A percentile compares a stretch with the other conserved stretches of the same genome.
phyloP scores from a whole-genome alignment of 1,140 invertebrate genomes.

The Polypedilum pembai region DNA sequence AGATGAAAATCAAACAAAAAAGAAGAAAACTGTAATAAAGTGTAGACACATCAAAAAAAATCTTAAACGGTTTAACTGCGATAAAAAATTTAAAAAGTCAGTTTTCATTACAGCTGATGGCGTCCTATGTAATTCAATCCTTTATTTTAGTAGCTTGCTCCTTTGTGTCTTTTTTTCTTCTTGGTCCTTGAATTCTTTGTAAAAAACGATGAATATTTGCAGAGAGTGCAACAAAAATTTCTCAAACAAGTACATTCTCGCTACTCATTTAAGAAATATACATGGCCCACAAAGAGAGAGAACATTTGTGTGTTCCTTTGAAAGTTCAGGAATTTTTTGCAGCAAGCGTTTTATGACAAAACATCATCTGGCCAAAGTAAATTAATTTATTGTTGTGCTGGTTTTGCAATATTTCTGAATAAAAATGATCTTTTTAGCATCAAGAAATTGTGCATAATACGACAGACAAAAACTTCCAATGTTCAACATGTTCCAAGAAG shows the following conservation, averaged over 20 bases:
- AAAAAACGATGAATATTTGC: conserved; percentile 14
- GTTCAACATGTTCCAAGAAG: background rate
- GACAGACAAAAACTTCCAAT: conserved; percentile 12
- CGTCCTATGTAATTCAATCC: background rate
- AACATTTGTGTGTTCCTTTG: background rate
- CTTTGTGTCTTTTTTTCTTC: conserved; percentile 8
- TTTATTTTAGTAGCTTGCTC: background rate
- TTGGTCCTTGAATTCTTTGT: background rate
- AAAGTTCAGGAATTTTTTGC: background rate
- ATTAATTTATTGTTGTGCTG: background rate
- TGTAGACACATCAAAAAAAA: conserved; percentile 1
- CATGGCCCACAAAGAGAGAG: background rate
- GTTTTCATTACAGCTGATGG: too few species aligned
- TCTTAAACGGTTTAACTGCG: background rate
- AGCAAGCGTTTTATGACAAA: background rate
- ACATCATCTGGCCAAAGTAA: conserved; percentile 10
- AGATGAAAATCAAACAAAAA: background rate
- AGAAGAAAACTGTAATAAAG: conserved; percentile 1
- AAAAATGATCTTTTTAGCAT: background rate
- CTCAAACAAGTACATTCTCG: background rate
- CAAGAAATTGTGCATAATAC: background rate
- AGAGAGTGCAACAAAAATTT: conserved; percentile 6
- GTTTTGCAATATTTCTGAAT: background rate
- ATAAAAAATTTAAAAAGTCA: too few species aligned
- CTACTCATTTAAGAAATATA: background rate